phyloP scores from a whole-genome alignment of 2,888 invertebrate species.

The Temnothorax unifasciatus region DNA sequence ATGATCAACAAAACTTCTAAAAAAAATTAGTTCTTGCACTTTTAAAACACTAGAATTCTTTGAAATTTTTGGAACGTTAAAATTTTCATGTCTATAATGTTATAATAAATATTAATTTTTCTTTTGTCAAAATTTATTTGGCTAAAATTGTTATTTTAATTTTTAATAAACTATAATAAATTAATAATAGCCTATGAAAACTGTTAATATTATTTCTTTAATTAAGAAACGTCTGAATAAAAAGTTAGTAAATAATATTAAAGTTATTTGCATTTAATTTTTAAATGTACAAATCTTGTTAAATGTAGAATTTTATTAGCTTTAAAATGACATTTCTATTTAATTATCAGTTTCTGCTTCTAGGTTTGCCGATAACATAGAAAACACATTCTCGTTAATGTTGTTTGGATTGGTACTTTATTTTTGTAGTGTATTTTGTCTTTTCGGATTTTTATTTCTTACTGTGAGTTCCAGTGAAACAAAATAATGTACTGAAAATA shows the following conservation, averaged over 20 bases:
- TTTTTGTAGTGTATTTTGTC: conserved; percentile 32
- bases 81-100: background rate
- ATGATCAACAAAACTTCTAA: background rate
- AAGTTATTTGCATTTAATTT: background rate
- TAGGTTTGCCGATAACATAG: conserved; percentile 41
- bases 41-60: background rate
- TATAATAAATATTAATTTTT: background rate
- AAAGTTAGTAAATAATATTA: background rate
- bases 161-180: background rate
- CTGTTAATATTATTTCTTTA: background rate
- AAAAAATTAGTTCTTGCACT: background rate
- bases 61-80: background rate
- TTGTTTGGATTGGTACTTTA: conserved; percentile 43
- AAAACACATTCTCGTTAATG: conserved; percentile 40
- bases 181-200: background rate
- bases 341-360: background rate
- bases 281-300: background rate
- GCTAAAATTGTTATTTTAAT: background rate
- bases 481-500: background rate
- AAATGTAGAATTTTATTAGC: background rate
- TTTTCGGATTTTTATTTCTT: conserved; percentile 38
- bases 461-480: conserved; percentile 37
- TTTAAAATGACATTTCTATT: background rate
- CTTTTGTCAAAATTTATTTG: background rate
- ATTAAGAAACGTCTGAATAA: too few relatives aligned